Evolutionary conservation across 2,797 vertebrate species (phyloP), one percentile per base, ranked within the genome.

Genomic region (Coregonus suidteri): DNA sequence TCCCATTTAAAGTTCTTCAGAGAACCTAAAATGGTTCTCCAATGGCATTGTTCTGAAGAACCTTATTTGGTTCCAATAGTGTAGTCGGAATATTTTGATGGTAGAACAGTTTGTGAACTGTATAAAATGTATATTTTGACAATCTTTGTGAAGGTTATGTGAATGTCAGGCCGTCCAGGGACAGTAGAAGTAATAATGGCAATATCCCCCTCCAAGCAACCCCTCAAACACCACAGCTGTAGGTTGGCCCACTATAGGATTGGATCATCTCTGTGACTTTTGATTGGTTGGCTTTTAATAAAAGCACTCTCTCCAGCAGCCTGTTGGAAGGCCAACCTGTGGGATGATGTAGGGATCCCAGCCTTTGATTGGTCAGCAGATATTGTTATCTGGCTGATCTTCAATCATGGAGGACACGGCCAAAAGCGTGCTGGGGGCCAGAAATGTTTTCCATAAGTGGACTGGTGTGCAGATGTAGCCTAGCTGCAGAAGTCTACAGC

Each of bases 361-460:
- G 82, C 85, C 69, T 93, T 93, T 86, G 91, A 94, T 90, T 94
- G 94, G 91, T 90, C 81, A 70, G 89, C 81, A 88, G 91, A 91
- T 92, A 91, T 93, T 83, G 91, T 86, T 90, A 90, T 93, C 94
- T 95, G 95, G 94, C 92, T 81, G 85, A 88, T 94, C 94, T 94
- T 96, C 94, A 95, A 90, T 95, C 93, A 75, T 76, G 85, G 65
- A 81, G 6, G 76, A 83, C 14, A 82, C 69, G 86, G 90, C 88
- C 92, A 93, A 85, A 85, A 75, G 66, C 59, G 74, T 41, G 18
- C 79, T 20, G 5, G 81, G 77, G 77, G 86, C 79, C 82, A 83
- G 82, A 62, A 73, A 37, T 85, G 86, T 84, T 84, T 92, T 94
- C 91, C 92, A 92, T 41, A 88, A 81, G 84, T 89, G 85, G 88